Percentiles rank a stretch among this genome's conserved stretches.
Conservation (phyloP, 2,888 invertebrate species). For the Hirtodrosophila alboralis region DNA sequence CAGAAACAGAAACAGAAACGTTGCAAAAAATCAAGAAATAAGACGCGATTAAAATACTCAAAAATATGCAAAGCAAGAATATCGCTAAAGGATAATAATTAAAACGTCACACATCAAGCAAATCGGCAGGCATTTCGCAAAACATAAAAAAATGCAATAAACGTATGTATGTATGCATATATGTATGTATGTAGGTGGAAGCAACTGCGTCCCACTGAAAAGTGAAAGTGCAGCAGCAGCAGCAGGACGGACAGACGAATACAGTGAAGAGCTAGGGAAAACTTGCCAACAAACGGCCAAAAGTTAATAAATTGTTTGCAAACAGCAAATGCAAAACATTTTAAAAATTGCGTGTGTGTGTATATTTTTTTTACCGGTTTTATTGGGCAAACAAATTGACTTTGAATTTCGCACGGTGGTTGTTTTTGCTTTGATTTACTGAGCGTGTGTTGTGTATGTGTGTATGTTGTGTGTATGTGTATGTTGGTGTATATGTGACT, state of each 20-base stretch:
- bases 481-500: slow-evolving; percentile 10
- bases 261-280: slow-evolving; percentile 25
- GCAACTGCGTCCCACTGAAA: slow-evolving; percentile 74
- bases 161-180: slow-evolving; percentile 34
- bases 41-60: background rate
- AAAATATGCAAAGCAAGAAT: background rate
- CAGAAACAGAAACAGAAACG: slow-evolving; percentile 28
- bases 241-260: slow-evolving; percentile 16
- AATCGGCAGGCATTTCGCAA: slow-evolving; percentile 7
- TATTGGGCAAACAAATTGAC: slow-evolving; percentile 53
- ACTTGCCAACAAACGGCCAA: slow-evolving; percentile 10
- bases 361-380: slow-evolving; percentile 32
- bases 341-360: slow-evolving; percentile 13
- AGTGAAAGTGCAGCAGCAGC: slow-evolving; percentile 71
- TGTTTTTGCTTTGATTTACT: slow-evolving; percentile 49
- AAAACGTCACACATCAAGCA: background rate
- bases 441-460: slow-evolving; percentile 12
- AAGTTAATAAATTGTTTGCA: slow-evolving; percentile 11
- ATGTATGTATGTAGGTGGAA: slow-evolving; percentile 55
- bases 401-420: slow-evolving; percentile 63
- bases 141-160: slow-evolving; percentile 48
- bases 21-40: slow-evolving; percentile 9
- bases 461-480: slow-evolving; percentile 13
- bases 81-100: background rate
- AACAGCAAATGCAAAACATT: slow-evolving; percentile 5